Base-by-base conservation (phyloP, 1,140 invertebrate genomes). In the Schlechtendalia chinensis region DNA sequence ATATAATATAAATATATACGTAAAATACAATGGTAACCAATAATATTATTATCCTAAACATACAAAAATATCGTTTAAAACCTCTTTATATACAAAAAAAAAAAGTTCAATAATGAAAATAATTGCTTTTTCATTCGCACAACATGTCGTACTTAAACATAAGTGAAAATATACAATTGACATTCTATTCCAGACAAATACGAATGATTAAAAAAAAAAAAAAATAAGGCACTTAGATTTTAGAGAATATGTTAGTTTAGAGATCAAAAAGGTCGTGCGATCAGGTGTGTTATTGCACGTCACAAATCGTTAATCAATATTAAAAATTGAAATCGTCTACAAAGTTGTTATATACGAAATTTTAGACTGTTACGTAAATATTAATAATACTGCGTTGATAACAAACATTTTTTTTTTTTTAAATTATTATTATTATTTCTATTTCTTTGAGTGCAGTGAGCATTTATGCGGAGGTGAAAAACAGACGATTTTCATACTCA, bases 21-120 rank as follows among this genome's bases (percentile, higher is more conserved):
- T 32, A 75, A 59, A 45, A 29, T 79, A 79, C 45, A 79, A 79
- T 79, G 75, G 75, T 79, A 79, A 79, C 75, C 56, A 79, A 79
- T 61, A 61, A 79, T 61, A 61, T 59, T 56, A 74, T 74, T 32
- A 56, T 39, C 54, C 56, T 58, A 58, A 77, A 45, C 17, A 27
- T 77, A 59, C 39, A 77, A 59, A 39, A 77, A 58, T 77, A 59
- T 32, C 5, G 8, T 72, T 29, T 29, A 29, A 53, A 5, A 16
- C 14, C 14, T 54, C 19, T 39, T 1, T 27, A 58, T 54, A 29
- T 72, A 72, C 47, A 54, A 72, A n/a, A 17, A 54, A 54, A 53
- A n/a, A 16, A 72, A 29, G n/a, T 67, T 32, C 17, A 19, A n/a
- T 72, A 72, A 54, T 72, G 54, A 54, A 10, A 54, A 54, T 69